phyloP scores from a whole-genome alignment of 2,113 vertebrate species.

The Burhinus bistriatus region DNA sequence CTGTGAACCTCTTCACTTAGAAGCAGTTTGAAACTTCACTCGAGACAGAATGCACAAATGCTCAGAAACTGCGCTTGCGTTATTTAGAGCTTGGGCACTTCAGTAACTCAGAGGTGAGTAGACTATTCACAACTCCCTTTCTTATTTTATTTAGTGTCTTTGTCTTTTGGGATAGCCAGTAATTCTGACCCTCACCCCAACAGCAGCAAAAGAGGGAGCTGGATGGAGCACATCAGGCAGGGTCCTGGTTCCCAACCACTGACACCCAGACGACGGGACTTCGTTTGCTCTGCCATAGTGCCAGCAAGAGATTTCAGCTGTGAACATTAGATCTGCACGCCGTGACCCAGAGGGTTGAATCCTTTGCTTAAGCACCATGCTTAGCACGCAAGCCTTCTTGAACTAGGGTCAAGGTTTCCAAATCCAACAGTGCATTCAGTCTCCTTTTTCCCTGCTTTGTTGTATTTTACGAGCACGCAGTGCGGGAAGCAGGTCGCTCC shows the following conservation, averaged over 20 bases:
- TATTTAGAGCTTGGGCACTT: background rate
- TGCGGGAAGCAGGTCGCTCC: background rate
- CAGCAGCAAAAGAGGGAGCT: background rate
- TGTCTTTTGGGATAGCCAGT: background rate
- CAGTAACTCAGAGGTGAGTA: background rate
- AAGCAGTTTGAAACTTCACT: background rate
- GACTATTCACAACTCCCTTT: background rate
- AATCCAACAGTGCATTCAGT: background rate
- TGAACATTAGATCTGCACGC: fast-evolving
- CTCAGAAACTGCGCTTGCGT: background rate
- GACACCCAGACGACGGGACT: background rate
- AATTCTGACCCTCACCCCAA: background rate
- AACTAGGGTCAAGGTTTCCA: background rate
- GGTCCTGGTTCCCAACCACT: background rate
- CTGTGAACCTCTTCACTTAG: background rate
- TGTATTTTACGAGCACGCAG: background rate
- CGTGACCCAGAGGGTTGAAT: too few relatives aligned
- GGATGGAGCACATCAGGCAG: background rate
- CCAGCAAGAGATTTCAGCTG: background rate
- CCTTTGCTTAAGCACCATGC: background rate
- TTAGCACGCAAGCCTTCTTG: background rate
- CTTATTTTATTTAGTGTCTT: background rate
- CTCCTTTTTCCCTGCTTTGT: background rate
- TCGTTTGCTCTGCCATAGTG: fast-evolving
- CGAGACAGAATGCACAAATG: background rate